A percentile compares a stretch with the other conserved stretches of the same genome.
These are phyloP conservation scores for Trematocara unimaculatum DNA, from an alignment of 2,113 vertebrate species.

Conservation along the genomic window DNA sequence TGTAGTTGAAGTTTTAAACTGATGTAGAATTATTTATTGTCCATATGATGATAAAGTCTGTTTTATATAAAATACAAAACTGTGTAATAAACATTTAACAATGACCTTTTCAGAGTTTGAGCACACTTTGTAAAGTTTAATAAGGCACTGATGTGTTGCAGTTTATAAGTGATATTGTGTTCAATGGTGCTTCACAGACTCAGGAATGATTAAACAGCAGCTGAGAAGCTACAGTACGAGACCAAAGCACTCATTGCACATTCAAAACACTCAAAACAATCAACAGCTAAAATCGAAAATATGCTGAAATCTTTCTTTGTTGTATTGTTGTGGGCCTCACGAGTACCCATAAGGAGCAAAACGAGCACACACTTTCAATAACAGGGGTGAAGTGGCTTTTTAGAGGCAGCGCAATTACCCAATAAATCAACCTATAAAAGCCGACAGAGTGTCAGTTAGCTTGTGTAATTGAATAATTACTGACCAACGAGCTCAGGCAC, in stretches of 20 bases:
- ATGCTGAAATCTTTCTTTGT: conserved; percentile 5
- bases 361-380: conserved; percentile 23
- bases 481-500: conserved; percentile 80
- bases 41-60: background rate
- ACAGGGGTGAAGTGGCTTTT: conserved; percentile 84
- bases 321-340: background rate
- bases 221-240: background rate
- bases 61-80: background rate
- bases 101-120: background rate
- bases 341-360: conserved; percentile 5
- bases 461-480: conserved; percentile 97
- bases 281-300: conserved; percentile 30
- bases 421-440: conserved; percentile 86
- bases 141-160: background rate
- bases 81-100: background rate
- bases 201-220: background rate
- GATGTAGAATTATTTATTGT: background rate
- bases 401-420: conserved; percentile 84
- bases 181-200: conserved; percentile 8
- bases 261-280: conserved; percentile 22
- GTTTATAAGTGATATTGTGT: background rate
- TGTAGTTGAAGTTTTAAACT: background rate
- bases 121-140: background rate
- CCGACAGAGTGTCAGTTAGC: conserved; percentile 82
- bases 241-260: background rate